A percentile compares a stretch with the other conserved stretches of the same genome.
Conservation (phyloP, 1,140 invertebrate genomes). For the Heliconius hermathena region DNA sequence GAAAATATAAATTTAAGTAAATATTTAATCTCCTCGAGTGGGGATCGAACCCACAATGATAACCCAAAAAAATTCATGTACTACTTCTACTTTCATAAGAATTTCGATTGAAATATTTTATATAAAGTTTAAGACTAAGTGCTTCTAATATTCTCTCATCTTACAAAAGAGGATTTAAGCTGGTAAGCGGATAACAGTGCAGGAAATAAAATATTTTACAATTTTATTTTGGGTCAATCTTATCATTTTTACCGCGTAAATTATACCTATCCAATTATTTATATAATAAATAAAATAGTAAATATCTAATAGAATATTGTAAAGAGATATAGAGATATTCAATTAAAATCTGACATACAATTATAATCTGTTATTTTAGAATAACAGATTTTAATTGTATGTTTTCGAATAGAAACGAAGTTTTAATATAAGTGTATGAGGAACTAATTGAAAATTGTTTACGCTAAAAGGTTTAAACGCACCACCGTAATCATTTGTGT, state of each 20-base stretch:
- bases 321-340: neutral
- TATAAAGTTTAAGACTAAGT: conserved; percentile 1
- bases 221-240: conserved; percentile 10
- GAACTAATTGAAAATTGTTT: neutral
- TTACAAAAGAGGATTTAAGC: neutral
- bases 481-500: neutral
- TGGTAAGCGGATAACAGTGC: conserved; percentile 10
- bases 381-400: neutral
- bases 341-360: no score
- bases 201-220: conserved; percentile 3
- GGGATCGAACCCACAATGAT: no score
- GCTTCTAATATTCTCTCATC: neutral
- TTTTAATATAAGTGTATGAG: neutral
- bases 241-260: no score
- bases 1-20: no score
- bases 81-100: neutral
- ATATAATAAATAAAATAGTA: neutral
- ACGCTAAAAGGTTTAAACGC: neutral
- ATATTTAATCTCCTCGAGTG: no score
- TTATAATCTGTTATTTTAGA: no score
- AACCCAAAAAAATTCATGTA: neutral
- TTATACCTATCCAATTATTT: neutral
- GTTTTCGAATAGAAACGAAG: neutral
- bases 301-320: neutral
- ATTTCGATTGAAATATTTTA: neutral